Conservation (phyloP, 1,140 invertebrate genomes). For the Alviniconcha marisindica region DNA sequence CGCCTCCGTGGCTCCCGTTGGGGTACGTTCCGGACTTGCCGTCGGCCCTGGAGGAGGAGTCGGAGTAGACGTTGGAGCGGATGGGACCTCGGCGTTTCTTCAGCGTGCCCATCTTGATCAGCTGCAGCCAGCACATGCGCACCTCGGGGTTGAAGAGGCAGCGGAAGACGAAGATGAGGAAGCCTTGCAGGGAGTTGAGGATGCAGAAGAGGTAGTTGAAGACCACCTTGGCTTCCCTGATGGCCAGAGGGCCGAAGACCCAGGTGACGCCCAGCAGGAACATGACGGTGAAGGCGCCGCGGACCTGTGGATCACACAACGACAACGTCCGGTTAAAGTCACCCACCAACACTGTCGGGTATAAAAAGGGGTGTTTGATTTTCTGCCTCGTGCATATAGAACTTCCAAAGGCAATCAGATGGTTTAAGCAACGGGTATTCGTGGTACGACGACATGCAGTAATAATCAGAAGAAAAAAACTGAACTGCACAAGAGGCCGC, state of each 20-base stretch:
- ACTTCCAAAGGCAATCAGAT: no score
- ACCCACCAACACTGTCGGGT: no score
- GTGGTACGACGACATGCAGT: no score
- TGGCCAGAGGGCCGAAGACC: constrained; percentile 78
- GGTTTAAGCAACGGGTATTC: no score
- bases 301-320: constrained; percentile 76
- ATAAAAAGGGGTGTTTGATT: no score
- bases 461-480: no score
- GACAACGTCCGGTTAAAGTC: no score
- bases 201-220: constrained; percentile 79
- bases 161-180: constrained; percentile 78
- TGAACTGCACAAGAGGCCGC: no score
- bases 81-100: constrained; percentile 66
- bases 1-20: constrained; percentile 37
- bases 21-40: constrained; percentile 46
- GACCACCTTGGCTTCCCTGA: constrained; percentile 75
- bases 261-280: constrained; percentile 79
- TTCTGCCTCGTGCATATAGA: no score
- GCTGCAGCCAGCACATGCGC: constrained; percentile 75
- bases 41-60: constrained; percentile 52
- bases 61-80: constrained; percentile 65
- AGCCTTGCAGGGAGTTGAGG: constrained; percentile 78
- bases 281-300: constrained; percentile 79
- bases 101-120: constrained; percentile 73
- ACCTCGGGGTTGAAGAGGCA: constrained; percentile 78